phyloP scores from a whole-genome alignment of 2,888 invertebrate species.

The Troglohyphantes excavatus region DNA sequence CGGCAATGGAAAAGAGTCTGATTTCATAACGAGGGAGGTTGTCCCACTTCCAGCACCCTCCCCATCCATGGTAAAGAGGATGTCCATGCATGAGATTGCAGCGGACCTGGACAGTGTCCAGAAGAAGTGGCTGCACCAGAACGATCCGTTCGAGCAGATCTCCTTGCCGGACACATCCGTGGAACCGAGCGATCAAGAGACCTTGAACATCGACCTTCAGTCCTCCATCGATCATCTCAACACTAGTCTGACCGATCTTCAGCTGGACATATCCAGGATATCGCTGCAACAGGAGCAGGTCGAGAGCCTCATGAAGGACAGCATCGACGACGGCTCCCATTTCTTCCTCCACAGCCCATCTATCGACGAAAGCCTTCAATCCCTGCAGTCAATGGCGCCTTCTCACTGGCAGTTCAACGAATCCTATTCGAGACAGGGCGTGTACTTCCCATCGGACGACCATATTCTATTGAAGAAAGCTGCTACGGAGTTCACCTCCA shows the following conservation, averaged over 20 bases:
- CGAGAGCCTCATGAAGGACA: slow-evolving; percentile 75
- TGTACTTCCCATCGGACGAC: slow-evolving; percentile 31
- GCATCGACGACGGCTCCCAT: slow-evolving; percentile 72
- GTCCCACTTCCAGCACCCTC: slow-evolving; percentile 42
- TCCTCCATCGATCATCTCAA: slow-evolving; percentile 86
- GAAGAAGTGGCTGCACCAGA: slow-evolving; percentile 74
- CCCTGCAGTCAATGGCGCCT: background rate
- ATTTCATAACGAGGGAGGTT: background rate
- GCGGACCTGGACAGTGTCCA: slow-evolving; percentile 74
- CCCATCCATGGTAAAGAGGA: slow-evolving; percentile 62
- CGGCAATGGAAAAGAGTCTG: slow-evolving; percentile 77
- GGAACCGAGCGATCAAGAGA: slow-evolving; percentile 55
- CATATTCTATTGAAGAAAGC: background rate
- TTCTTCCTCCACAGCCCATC: slow-evolving; percentile 70
- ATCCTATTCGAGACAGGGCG: slow-evolving; percentile 8
- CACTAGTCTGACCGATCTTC: slow-evolving; percentile 95
- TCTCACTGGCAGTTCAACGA: slow-evolving; percentile 41
- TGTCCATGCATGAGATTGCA: slow-evolving; percentile 78
- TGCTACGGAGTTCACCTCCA: slow-evolving; percentile 2
- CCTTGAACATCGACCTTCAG: slow-evolving; percentile 77
- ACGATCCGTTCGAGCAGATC: slow-evolving; percentile 55
- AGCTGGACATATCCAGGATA: slow-evolving; percentile 95
- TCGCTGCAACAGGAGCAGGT: slow-evolving; percentile 89
- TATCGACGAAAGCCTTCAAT: slow-evolving; percentile 11
- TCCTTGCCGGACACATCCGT: slow-evolving; percentile 23